Base-by-base conservation (phyloP, 2,888 invertebrate genomes). In the Panopea generosa region DNA sequence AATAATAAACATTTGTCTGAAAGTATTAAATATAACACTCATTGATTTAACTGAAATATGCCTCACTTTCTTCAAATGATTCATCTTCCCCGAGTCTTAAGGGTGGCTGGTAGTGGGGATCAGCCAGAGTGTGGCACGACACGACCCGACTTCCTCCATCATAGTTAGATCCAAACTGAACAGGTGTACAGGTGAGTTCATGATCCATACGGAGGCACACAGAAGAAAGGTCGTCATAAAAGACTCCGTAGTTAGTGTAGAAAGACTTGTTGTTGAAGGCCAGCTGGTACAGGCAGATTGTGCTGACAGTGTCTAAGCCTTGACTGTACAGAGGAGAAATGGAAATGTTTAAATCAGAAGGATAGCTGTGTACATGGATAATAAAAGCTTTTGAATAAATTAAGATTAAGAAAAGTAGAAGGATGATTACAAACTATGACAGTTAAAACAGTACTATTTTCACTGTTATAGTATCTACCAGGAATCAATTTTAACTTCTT, bases 231-330 rank as follows among this genome's bases (percentile, higher is more conserved):
- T 90, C 90, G 88, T 91, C 90, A 74, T 88, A 91, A 49, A 88
- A 87, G 26, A 83, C 79, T 16, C 90, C 90, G 72, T 89, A 88
- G 50, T 77, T 84, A 38, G 84, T 85, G 55, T 89, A 87, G 78
- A 83, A 85, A 1, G 82, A 84, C 92, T 96, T 95, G 1, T 94
- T 94, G 74, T 95, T 95, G 90, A 96, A 97, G 24, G 95, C 94
- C 52, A 97, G 93, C 7, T 96, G 95, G 90, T 96, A 96, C 95
- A 98, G 95, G 27, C 95, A 94, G 60, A 95, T 95, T 86, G 94
- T 90, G 57, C 96, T 75, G 84, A 93, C 66, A 70, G 89, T 74
- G 79, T 91, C 86, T 16, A 70, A 60, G 7, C 53, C 62, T 82
- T 87, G 93, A 69, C 90, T 94, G 94, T 49, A 94, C 84, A 55